A percentile compares a stretch with the other conserved stretches of the same genome.
These are phyloP conservation scores for Cuniculus paca DNA, from an alignment of 2,797 vertebrate genomes.

Conservation along the genomic window DNA sequence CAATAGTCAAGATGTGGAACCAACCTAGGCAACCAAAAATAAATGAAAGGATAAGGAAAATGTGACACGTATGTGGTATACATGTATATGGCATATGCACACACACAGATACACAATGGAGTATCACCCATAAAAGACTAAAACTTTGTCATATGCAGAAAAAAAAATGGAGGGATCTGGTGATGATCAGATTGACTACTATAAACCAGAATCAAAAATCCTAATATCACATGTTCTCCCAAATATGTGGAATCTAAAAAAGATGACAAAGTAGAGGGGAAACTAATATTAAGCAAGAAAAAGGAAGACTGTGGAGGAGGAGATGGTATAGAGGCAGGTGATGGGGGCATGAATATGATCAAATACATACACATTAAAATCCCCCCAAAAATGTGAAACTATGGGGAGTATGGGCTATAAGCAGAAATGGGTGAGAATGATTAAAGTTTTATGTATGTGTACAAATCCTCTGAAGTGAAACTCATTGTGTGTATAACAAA, in stretches of 20 bases:
- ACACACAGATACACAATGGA: not conserved
- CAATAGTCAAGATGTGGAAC: not conserved
- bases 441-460: not conserved
- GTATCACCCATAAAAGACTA: not conserved
- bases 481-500: rapidly evolving
- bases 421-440: not conserved
- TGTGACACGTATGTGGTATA: not conserved
- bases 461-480: not conserved
- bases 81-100: not conserved
- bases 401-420: not conserved
- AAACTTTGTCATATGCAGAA: not conserved
- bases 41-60: not conserved
- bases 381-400: not conserved
- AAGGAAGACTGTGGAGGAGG: not conserved
- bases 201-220: not conserved
- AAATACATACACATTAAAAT: not conserved
- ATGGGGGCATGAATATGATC: not conserved
- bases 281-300: not conserved
- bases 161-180: not conserved
- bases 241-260: not conserved
- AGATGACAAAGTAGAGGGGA: not conserved
- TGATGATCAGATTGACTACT: not conserved
- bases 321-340: not conserved
- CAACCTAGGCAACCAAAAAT: not conserved
- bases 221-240: not conserved